Conservation (phyloP, 1,140 invertebrate species). For the Zaprionus vittiger region DNA sequence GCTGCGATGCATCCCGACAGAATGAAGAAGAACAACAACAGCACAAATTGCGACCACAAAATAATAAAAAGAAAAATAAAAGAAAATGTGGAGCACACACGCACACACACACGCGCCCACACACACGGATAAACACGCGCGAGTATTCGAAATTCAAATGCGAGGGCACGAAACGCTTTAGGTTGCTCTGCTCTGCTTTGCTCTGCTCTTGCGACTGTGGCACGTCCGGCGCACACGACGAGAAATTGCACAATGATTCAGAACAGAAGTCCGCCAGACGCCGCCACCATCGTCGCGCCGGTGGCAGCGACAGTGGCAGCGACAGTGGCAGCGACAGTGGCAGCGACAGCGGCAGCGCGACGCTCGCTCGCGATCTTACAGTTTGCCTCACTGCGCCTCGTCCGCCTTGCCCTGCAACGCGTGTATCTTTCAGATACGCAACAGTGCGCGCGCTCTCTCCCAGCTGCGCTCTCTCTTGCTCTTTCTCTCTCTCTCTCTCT, state of each 20-base stretch:
- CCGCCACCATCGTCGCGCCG: constrained; percentile 5
- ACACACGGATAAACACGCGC: constrained; percentile 18
- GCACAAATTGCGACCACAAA: constrained; percentile 14
- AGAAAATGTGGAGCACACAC: constrained; percentile 60
- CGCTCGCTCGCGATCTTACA: constrained; percentile 42
- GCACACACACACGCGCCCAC: background rate
- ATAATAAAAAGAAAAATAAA: constrained; percentile 53
- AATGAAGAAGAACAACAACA: constrained; percentile 13
- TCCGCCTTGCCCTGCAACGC: constrained; percentile 10
- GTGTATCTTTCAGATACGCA: constrained; percentile 47
- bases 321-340: constrained; percentile 4
- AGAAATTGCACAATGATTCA: constrained; percentile 74
- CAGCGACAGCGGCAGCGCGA: constrained; percentile 19
- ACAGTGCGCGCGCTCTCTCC: constrained; percentile 25
- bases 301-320: constrained; percentile 18
- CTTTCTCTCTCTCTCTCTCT: constrained; percentile 5
- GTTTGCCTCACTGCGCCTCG: background rate
- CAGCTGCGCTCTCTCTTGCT: constrained; percentile 6
- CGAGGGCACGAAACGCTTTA: background rate
- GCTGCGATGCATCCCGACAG: constrained; percentile 3
- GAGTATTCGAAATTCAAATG: constrained; percentile 47
- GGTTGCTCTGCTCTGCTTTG: constrained; percentile 1
- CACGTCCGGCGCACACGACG: constrained; percentile 64
- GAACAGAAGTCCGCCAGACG: constrained; percentile 48
- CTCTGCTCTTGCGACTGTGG: constrained; percentile 23